Conservation (phyloP, 2,113 vertebrate species). For the Rhipidura dahli region DNA sequence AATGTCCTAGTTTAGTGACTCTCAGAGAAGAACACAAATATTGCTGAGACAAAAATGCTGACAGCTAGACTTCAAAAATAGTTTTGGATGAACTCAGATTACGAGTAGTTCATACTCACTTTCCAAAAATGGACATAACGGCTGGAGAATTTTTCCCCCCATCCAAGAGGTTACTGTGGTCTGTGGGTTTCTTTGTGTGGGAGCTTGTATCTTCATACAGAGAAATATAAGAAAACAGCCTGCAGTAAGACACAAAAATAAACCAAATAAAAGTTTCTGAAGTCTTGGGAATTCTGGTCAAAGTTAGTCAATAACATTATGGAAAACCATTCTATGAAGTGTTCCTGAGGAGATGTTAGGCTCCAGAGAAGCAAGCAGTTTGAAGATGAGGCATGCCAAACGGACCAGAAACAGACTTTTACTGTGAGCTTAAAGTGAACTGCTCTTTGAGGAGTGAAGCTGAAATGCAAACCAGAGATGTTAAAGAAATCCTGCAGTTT, state of each 20-base stretch:
- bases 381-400: not conserved
- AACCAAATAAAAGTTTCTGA: not conserved
- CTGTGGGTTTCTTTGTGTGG: slow-evolving; percentile 68
- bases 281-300: slow-evolving; percentile 14
- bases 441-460: not conserved
- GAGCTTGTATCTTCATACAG: slow-evolving; percentile 26
- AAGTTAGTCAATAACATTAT: not conserved
- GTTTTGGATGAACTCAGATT: slow-evolving; percentile 42
- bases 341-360: not conserved
- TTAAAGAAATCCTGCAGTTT: not conserved
- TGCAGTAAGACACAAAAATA: slow-evolving; percentile 50
- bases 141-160: not conserved
- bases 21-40: slow-evolving; percentile 4
- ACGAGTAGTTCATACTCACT: not conserved
- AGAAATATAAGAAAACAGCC: slow-evolving; percentile 52
- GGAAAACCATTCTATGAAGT: not conserved
- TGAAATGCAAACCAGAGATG: not conserved
- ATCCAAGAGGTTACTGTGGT: slow-evolving; percentile 60
- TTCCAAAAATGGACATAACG: slow-evolving; percentile 43
- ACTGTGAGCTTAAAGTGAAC: not conserved
- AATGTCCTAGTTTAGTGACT: not conserved
- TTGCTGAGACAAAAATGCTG: not conserved
- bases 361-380: not conserved
- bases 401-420: not conserved
- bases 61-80: slow-evolving; percentile 29